Conservation (phyloP, 2,888 invertebrate species). For the Drosophila multiciliata region DNA sequence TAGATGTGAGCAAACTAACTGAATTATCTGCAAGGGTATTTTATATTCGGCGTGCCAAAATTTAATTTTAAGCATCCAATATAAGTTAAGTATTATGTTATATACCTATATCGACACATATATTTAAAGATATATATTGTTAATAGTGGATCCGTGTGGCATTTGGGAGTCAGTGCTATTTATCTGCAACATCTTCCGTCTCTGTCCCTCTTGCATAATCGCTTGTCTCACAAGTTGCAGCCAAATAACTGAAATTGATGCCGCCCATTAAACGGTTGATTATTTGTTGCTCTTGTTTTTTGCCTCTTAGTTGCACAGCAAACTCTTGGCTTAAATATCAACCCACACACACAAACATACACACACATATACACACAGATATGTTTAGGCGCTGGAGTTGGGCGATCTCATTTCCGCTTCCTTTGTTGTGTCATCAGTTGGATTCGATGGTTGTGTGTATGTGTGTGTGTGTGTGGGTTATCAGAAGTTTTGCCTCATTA, state of each 20-base stretch:
- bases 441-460: constrained; percentile 5
- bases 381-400: constrained; percentile 11
- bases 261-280: constrained; percentile 49
- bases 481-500: constrained; percentile 74
- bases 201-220: neutral
- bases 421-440: constrained; percentile 55
- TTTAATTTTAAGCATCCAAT: neutral
- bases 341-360: constrained; percentile 8
- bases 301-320: neutral
- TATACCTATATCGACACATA: neutral
- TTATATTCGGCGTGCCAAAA: neutral
- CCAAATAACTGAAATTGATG: constrained; percentile 58
- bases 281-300: constrained; percentile 9
- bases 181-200: neutral
- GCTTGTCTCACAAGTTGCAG: constrained; percentile 4
- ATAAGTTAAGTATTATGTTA: neutral
- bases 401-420: constrained; percentile 72
- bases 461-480: constrained; percentile 25
- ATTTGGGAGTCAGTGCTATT: neutral
- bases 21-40: neutral
- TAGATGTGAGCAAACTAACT: neutral
- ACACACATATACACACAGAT: neutral
- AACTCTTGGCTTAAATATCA: neutral
- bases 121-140: neutral
- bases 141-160: neutral